Conservation (phyloP, 2,797 vertebrate genomes). For the Ceyx erithaca region DNA sequence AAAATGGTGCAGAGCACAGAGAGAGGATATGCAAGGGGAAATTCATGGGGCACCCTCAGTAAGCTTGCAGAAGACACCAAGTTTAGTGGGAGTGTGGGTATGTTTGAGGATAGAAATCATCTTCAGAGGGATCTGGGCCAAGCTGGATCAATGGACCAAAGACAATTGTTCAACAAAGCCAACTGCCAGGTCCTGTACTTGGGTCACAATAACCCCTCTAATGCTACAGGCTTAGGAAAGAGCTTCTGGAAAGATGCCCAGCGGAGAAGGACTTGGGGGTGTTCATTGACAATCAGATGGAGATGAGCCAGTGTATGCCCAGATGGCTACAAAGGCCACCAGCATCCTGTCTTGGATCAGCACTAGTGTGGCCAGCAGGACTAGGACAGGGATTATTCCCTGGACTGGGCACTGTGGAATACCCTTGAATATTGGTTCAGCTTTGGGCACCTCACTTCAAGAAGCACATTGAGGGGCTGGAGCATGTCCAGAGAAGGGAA, state of each 20-base stretch:
- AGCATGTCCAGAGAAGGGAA: background rate
- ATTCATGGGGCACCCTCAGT: background rate
- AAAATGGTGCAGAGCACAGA: accelerated
- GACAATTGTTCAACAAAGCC: background rate
- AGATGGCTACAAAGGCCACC: background rate
- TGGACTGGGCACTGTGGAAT: background rate
- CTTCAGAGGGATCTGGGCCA: background rate
- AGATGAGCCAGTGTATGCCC: background rate
- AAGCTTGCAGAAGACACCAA: background rate
- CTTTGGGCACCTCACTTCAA: background rate
- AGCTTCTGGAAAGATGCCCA: accelerated
- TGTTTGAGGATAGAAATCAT: background rate
- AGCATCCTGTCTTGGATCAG: background rate
- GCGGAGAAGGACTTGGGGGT: accelerated
- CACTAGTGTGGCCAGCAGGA: accelerated
- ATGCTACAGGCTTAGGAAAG: accelerated
- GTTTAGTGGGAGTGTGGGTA: accelerated
- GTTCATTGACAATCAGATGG: accelerated
- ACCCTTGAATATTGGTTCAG: background rate
- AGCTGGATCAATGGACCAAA: accelerated
- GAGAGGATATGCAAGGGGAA: background rate
- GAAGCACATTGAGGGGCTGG: background rate
- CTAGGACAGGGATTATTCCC: background rate
- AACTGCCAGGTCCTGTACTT: accelerated
- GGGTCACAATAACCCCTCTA: background rate